These are phyloP conservation scores for Chelonus formosanus DNA, from an alignment of 2,888 invertebrate genomes.

Conservation along the genomic window DNA sequence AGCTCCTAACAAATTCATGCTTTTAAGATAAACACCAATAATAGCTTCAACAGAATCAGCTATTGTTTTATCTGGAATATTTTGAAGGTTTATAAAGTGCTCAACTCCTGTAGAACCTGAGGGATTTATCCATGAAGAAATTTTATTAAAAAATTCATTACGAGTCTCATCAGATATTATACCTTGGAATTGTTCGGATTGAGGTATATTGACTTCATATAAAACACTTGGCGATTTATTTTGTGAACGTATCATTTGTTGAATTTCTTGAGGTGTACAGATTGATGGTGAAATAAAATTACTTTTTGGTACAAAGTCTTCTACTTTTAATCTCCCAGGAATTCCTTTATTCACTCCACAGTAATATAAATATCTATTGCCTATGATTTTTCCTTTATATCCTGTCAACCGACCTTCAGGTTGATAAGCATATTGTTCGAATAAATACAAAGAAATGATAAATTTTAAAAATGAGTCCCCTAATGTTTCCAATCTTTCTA, in stretches of 20 bases:
- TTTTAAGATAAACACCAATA: constrained; percentile 78
- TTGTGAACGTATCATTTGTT: constrained; percentile 58
- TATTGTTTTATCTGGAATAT: constrained; percentile 72
- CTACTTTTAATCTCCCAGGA: constrained; percentile 70
- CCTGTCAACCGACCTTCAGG: constrained; percentile 84
- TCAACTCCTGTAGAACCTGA: constrained; percentile 65
- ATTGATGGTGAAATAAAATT: constrained; percentile 87
- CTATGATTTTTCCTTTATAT: constrained; percentile 76
- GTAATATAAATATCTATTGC: constrained; percentile 87
- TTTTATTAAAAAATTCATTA: constrained; percentile 52
- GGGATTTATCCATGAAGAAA: constrained; percentile 54
- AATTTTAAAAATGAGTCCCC: constrained; percentile 92
- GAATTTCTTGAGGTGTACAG: constrained; percentile 69
- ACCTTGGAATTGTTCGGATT: constrained; percentile 65
- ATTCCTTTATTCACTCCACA: constrained; percentile 66
- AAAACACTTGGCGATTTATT: constrained; percentile 67
- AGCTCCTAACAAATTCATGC: constrained; percentile 67
- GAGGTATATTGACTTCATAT: constrained; percentile 65
- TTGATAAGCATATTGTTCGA: constrained; percentile 72
- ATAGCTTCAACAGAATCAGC: constrained; percentile 90
- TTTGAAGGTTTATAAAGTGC: constrained; percentile 66
- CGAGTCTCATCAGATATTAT: constrained; percentile 57
- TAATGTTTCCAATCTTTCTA: constrained; percentile 86
- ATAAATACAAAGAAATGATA: constrained; percentile 77
- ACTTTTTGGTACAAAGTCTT: constrained; percentile 72